Conservation (phyloP, 2,888 invertebrate species). For the Entomobrya proxima region DNA sequence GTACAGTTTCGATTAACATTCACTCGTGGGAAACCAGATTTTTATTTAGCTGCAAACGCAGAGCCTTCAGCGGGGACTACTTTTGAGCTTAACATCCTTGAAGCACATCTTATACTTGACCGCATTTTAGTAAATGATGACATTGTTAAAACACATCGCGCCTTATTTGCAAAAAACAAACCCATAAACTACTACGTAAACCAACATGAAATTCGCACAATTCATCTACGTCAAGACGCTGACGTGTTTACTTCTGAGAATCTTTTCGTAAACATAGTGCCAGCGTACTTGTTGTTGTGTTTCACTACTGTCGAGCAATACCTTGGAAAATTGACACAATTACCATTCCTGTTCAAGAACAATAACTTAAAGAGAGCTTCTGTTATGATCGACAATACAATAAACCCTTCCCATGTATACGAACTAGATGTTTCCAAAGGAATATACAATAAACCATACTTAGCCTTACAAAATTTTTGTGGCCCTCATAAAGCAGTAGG, state of each 20-base stretch:
- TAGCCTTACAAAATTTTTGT: not conserved
- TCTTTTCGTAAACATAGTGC: not conserved
- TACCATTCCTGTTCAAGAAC: not conserved
- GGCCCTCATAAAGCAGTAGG: not conserved
- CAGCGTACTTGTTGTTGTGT: not conserved
- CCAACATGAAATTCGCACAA: not conserved
- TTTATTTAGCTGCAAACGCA: not conserved
- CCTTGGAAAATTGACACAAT: not conserved
- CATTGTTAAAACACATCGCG: not conserved
- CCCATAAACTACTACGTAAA: not conserved
- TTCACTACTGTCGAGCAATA: not conserved
- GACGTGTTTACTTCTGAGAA: not conserved
- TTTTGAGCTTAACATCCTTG: not conserved
- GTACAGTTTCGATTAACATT: not conserved
- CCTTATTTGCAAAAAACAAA: not conserved
- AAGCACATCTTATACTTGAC: not conserved
- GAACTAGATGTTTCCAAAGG: not conserved
- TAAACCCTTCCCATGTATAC: not conserved
- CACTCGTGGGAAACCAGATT: not conserved
- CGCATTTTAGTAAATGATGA: not conserved
- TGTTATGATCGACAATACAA: not conserved
- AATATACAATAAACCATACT: not conserved
- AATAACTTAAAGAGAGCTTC: not conserved
- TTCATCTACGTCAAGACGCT: not conserved
- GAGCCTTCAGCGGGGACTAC: not conserved